Evolutionary conservation across 2,113 vertebrate genomes (phyloP).

Genomic region (Bambusicola thoracicus): DNA sequence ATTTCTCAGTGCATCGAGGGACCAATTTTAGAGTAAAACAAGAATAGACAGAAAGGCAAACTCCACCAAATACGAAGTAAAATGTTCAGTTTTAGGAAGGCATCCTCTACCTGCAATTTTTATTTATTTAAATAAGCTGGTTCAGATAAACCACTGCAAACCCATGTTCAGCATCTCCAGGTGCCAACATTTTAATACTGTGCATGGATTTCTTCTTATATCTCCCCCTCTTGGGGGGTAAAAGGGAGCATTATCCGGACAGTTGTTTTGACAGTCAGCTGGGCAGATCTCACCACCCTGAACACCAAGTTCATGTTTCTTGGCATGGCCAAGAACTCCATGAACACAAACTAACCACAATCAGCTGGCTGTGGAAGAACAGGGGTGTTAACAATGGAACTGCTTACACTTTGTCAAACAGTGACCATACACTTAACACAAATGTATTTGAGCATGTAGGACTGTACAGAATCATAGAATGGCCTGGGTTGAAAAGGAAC

Average conservation of each 20-base stretch:
- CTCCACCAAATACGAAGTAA: not conserved
- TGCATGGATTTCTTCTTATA: not conserved
- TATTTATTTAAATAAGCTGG: not conserved
- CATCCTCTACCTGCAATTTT: not conserved
- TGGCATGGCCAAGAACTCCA: fast-evolving
- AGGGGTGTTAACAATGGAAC: not conserved
- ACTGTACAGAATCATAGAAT: too few species aligned
- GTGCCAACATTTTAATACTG: not conserved
- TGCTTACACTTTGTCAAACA: not conserved
- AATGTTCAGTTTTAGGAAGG: not conserved
- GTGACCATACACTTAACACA: not conserved
- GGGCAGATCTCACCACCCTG: not conserved
- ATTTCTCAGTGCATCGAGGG: not conserved
- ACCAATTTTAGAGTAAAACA: slow-evolving; percentile 8
- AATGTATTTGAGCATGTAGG: not conserved
- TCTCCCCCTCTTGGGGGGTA: not conserved
- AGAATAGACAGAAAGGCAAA: not conserved
- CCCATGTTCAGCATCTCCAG: not conserved
- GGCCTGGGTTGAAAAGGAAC: too few species aligned
- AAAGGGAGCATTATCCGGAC: not conserved
- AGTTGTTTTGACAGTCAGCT: not conserved
- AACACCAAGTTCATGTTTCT: not conserved
- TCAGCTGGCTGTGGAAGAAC: not conserved
- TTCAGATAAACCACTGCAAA: not conserved
- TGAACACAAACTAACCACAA: not conserved